Percentiles rank a stretch among this genome's conserved stretches.
phyloP scores from a whole-genome alignment of 2,797 vertebrate genomes.

The Alca torda region DNA sequence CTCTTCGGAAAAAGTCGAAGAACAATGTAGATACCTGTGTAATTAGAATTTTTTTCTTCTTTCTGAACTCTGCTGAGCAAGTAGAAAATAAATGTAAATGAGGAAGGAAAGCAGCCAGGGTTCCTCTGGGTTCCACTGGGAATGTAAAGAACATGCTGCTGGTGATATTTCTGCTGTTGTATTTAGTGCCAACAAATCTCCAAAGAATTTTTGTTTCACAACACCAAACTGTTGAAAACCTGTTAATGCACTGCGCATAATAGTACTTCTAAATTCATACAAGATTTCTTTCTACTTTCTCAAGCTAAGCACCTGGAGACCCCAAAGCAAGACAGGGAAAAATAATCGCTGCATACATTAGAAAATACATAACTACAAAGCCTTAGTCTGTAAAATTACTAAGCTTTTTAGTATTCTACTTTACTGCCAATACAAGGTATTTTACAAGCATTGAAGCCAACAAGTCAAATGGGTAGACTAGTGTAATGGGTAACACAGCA shows the following conservation, averaged over 20 bases:
- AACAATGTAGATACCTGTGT: not conserved
- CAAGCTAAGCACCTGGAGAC: not conserved
- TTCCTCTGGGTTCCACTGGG: not conserved
- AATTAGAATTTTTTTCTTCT: not conserved
- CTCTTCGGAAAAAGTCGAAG: not conserved
- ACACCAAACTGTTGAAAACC: slow-evolving; percentile 17
- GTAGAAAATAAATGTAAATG: slow-evolving; percentile 47
- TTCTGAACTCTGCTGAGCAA: slow-evolving; percentile 22
- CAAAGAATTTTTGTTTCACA: not conserved
- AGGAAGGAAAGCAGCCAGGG: not conserved
- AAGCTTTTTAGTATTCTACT: slow-evolving; percentile 10
- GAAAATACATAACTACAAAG: not conserved
- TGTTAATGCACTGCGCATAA: not conserved
- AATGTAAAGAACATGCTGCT: not conserved
- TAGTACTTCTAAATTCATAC: not conserved
- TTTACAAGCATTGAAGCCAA: slow-evolving; percentile 2
- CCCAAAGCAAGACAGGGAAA: not conserved
- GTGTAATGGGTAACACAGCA: not conserved
- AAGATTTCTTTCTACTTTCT: not conserved
- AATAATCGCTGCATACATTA: not conserved
- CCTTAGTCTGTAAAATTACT: not conserved
- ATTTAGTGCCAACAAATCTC: slow-evolving; percentile 33
- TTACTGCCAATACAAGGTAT: not conserved
- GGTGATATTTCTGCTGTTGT: slow-evolving; percentile 25
- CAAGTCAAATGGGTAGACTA: not conserved